Percentiles rank a stretch among this genome's conserved stretches.
phyloP scores from a whole-genome alignment of 2,113 vertebrate species.

The Lanius collurio region DNA sequence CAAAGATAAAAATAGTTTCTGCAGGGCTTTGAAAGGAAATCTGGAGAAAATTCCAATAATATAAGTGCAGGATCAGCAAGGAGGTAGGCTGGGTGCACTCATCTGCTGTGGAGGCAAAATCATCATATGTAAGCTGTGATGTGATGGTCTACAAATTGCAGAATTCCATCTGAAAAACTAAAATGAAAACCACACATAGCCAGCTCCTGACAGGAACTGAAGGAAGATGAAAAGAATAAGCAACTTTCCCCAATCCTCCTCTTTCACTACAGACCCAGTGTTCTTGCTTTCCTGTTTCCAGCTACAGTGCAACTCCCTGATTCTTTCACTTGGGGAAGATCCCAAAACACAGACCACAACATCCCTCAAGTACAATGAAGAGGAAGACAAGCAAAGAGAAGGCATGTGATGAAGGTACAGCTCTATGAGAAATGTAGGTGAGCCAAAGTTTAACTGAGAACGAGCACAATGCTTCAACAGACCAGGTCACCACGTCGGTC shows the following conservation, averaged over 20 bases:
- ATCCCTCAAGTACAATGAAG: neutral
- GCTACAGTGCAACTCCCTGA: neutral
- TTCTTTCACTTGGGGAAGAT: neutral
- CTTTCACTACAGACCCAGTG: neutral
- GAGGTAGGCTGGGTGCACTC: neutral
- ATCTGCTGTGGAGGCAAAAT: neutral
- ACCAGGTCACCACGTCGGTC: neutral
- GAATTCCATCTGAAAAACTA: neutral
- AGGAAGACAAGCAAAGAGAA: neutral
- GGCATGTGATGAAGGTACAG: neutral
- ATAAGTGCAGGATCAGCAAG: neutral
- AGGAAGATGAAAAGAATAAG: neutral
- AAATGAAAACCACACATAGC: neutral
- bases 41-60: neutral
- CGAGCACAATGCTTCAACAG: neutral
- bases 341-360: neutral
- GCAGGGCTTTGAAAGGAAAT: neutral
- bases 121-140: neutral
- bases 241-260: accelerated
- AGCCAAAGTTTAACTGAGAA: neutral
- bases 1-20: neutral
- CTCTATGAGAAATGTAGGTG: neutral
- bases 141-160: neutral
- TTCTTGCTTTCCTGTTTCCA: neutral
- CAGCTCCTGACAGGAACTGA: neutral